Evolutionary conservation across 2,113 vertebrate genomes (phyloP), one percentile per base, ranked within the genome.

Genomic region (Erythrocebus patas): DNA sequence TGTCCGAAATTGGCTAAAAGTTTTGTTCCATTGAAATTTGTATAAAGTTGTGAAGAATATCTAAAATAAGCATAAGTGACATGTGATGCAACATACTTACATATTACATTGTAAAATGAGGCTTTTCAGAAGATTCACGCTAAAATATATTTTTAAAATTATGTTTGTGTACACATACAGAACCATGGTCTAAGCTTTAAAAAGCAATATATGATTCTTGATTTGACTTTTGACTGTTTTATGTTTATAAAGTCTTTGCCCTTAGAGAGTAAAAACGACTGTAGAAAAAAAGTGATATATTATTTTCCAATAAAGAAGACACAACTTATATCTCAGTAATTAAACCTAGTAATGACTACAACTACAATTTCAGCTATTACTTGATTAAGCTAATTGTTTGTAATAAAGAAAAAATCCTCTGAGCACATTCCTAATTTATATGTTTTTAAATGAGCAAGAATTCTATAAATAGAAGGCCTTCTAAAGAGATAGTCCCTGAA

Each of bases 211-310:
- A 38, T 45, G 43, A 68, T 97, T 98, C 95, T 95, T 89, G 10
- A 64, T 80, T 97, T 97, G 52, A 38, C 40, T 94, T 94, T 98
- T 97, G 95, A 78, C 40, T 96, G 32, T 79, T 85, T 97, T 97
- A 97, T 95, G 59, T 96, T 94, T 97, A 97, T 55, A 98, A 98
- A 97, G 89, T 82, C 97, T 97, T 98, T 98, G 92, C 96, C 95
- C 91, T 98, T 96, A 96, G 93, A 98, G 97, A 98, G 95, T 96
- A 98, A 97, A 98, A 98, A 98, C 38, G 78, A 59, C 95, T 96
- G 95, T 68, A 97, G 30, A 93, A 95, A 80, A 27, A 30, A 68
- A 48, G 73, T 66, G 64, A 98, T 95, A 93, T 87, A 66, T 91
- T 96, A 98, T 98, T 80, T 97, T 93, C 90, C 30, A 93, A 52